Conservation (phyloP, 1,140 invertebrate species). For the Trichonephila inaurata region DNA sequence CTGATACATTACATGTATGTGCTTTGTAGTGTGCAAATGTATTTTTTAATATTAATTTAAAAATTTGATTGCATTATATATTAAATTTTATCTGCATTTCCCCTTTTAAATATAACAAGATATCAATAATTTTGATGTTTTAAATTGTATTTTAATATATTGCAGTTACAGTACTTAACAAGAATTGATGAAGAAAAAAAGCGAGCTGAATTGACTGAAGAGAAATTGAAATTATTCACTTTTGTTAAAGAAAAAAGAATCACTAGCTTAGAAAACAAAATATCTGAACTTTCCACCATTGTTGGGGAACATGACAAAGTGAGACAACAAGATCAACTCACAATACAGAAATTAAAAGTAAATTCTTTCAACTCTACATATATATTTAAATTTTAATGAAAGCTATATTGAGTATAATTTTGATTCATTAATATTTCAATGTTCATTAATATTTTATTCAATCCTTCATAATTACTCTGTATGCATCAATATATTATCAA, state of each 20-base stretch:
- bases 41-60: no score
- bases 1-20: no score
- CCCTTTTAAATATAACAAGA: no score
- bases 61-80: no score
- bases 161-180: slow-evolving; percentile 83
- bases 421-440: no score
- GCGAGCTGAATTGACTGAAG: slow-evolving; percentile 80
- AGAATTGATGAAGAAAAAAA: slow-evolving; percentile 80
- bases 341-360: slow-evolving; percentile 87
- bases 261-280: slow-evolving; percentile 87
- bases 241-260: slow-evolving; percentile 87
- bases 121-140: not conserved
- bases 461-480: no score
- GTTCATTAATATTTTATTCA: no score
- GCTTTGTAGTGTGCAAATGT: no score
- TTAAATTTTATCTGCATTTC: no score
- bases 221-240: slow-evolving; percentile 78
- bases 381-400: not conserved
- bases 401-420: no score
- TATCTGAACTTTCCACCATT: slow-evolving; percentile 90
- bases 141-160: not conserved
- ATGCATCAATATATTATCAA: not conserved
- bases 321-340: slow-evolving; percentile 87
- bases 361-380: not conserved
- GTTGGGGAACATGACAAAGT: slow-evolving; percentile 89